Percentiles rank a stretch among this genome's conserved stretches.
Evolutionary conservation across 2,888 invertebrate genomes (phyloP).

Genomic region (Tipula vernalis): DNA sequence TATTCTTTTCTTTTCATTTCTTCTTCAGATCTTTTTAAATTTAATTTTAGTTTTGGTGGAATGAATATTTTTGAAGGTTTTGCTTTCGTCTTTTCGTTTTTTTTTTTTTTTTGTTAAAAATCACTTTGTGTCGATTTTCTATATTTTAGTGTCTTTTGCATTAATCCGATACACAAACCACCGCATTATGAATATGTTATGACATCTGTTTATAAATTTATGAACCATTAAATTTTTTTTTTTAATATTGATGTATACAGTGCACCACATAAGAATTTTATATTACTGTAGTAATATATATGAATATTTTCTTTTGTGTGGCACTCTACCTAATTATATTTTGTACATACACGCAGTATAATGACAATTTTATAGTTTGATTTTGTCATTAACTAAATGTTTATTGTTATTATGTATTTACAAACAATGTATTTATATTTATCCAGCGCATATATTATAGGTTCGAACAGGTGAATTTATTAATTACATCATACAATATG

Average conservation of each 20-base stretch:
- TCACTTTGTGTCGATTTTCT: neutral
- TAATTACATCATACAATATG: neutral
- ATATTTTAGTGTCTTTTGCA: neutral
- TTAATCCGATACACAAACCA: constrained; percentile 4
- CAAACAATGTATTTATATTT: neutral
- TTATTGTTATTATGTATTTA: neutral
- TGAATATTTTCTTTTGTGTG: too few relatives aligned
- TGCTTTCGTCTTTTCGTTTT: neutral
- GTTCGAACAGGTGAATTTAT: neutral
- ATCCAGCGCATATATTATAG: neutral
- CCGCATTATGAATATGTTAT: neutral
- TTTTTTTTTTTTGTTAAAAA: neutral
- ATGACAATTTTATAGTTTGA: neutral
- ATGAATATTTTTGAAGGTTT: neutral
- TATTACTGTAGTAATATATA: too few relatives aligned
- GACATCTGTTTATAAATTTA: constrained; percentile 4
- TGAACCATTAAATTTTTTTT: neutral
- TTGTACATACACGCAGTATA: neutral
- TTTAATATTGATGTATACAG: neutral
- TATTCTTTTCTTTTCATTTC: neutral
- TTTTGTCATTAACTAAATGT: neutral
- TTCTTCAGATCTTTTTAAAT: neutral
- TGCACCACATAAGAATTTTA: neutral
- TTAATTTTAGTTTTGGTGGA: neutral
- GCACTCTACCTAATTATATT: neutral